Evolutionary conservation across 2,113 vertebrate genomes (phyloP).

Genomic region (Salvelinus fontinalis): DNA sequence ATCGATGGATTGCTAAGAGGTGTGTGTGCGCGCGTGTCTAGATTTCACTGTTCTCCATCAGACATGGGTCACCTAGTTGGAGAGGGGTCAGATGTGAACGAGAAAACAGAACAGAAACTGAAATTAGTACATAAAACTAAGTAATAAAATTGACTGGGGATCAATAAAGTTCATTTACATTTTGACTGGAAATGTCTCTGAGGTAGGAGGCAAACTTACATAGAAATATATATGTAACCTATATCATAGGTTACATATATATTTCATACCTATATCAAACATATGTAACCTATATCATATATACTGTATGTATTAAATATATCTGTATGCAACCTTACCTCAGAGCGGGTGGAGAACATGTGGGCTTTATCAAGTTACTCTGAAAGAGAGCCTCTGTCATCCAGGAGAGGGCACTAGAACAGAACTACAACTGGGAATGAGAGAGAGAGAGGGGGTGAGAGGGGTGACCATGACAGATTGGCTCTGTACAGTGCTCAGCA

Average conservation of each 20-base stretch:
- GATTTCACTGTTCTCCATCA: too few species aligned
- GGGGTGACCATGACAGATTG: background rate
- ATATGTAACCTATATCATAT: too few species aligned
- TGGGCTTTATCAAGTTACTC: conserved; percentile 63
- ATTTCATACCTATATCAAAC: too few species aligned
- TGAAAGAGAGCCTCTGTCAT: conserved; percentile 75
- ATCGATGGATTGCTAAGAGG: too few species aligned
- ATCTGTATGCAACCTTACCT: conserved; percentile 48
- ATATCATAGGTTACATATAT: too few species aligned
- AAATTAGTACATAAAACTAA: background rate
- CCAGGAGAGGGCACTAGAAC: conserved; percentile 78
- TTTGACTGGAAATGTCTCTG: too few species aligned
- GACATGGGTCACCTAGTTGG: background rate
- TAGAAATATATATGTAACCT: too few species aligned
- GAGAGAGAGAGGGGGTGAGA: background rate
- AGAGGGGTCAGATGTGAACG: conserved; percentile 35
- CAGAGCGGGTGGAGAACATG: conserved; percentile 53
- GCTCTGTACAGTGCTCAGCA: background rate
- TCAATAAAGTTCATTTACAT: too few species aligned
- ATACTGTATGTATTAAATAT: too few species aligned
- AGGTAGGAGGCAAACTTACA: too few species aligned
- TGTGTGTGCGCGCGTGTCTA: too few species aligned
- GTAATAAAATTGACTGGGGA: too few species aligned
- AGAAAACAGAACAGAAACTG: conserved; percentile 10
- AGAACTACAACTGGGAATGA: conserved; percentile 76